These are phyloP conservation scores for Tetramorium parvispinum DNA, from an alignment of 1,140 invertebrate species.

Conservation along the genomic window DNA sequence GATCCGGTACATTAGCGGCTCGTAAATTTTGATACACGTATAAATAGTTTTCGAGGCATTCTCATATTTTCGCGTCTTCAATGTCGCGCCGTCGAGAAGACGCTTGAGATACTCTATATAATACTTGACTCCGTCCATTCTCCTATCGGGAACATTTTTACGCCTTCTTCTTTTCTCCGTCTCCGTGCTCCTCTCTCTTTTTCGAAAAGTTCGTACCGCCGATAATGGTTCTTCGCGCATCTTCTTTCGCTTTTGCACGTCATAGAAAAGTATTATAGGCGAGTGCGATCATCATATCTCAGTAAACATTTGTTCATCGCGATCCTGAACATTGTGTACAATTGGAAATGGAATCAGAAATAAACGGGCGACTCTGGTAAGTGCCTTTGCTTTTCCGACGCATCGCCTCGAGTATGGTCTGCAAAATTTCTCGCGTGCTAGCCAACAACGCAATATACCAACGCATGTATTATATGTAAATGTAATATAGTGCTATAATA, in stretches of 20 bases:
- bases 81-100: neutral
- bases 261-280: neutral
- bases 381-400: conserved; percentile 14
- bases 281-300: conserved; percentile 19
- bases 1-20: conserved; percentile 46
- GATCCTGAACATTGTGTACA: conserved; percentile 29
- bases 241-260: neutral
- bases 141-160: neutral
- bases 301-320: conserved; percentile 27
- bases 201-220: conserved; percentile 19
- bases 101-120: conserved; percentile 2
- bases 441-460: neutral
- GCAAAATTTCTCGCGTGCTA: neutral
- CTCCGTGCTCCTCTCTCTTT: neutral
- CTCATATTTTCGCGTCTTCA: conserved; percentile 35
- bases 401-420: neutral
- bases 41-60: conserved; percentile 25
- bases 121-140: neutral
- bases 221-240: conserved; percentile 21
- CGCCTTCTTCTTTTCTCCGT: too few relatives aligned
- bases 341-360: conserved; percentile 46
- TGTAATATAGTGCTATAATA: neutral
- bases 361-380: conserved; percentile 6
- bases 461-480: neutral
- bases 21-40: conserved; percentile 44